Evolutionary conservation across 2,888 invertebrate species (phyloP).

Genomic region (Drosophila ustulata): DNA sequence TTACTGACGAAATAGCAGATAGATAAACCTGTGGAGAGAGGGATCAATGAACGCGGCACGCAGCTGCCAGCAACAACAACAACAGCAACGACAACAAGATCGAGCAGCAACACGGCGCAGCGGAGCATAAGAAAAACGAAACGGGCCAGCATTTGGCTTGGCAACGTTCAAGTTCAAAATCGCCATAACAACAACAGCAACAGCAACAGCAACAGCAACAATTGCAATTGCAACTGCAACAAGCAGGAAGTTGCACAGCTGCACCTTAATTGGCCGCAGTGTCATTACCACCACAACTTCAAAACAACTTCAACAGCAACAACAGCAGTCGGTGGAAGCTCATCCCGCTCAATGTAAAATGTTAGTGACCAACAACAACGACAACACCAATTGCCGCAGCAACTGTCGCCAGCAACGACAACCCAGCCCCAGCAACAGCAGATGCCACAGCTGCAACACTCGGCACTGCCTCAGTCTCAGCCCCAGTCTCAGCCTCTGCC

Average conservation of each 20-base stretch:
- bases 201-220: slow-evolving; percentile 21
- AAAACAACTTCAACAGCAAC: slow-evolving; percentile 36
- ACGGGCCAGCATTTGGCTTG: slow-evolving; percentile 59
- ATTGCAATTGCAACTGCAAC: slow-evolving; percentile 32
- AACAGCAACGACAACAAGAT: slow-evolving; percentile 26
- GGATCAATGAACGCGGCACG: slow-evolving; percentile 78
- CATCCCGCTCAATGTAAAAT: slow-evolving; percentile 84
- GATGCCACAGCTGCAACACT: slow-evolving; percentile 12
- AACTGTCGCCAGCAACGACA: slow-evolving; percentile 56
- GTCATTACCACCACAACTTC: slow-evolving; percentile 70
- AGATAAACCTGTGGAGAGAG: slow-evolving; percentile 11
- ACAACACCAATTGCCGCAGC: slow-evolving; percentile 52
- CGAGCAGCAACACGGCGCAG: slow-evolving; percentile 28
- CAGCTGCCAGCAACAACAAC: slow-evolving; percentile 63
- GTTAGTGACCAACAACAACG: slow-evolving; percentile 83
- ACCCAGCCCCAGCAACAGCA: slow-evolving; percentile 22
- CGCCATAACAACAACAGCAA: slow-evolving; percentile 53
- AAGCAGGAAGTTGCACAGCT: slow-evolving; percentile 75
- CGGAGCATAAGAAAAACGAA: slow-evolving; percentile 67
- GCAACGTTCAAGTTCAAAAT: slow-evolving; percentile 70
- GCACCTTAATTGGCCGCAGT: slow-evolving; percentile 76
- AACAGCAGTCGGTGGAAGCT: slow-evolving; percentile 40
- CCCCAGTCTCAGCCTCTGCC: background rate
- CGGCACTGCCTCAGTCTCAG: slow-evolving; percentile 7
- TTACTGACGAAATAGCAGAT: slow-evolving; percentile 34